Conservation (phyloP, 2,888 invertebrate species). For the Catotricha subobsoleta region DNA sequence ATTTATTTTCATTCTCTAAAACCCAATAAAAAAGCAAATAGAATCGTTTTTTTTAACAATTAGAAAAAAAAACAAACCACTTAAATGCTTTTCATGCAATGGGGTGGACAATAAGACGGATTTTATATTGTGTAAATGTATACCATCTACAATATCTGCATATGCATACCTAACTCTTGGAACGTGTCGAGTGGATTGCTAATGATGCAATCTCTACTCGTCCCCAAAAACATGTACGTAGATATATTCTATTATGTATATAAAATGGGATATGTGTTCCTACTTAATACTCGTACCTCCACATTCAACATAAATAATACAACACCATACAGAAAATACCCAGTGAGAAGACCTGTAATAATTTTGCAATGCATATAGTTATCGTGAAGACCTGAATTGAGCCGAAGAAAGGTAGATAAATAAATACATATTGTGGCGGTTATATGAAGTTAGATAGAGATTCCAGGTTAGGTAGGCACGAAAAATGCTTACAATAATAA, state of each 20-base stretch:
- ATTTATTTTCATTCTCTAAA: too few species aligned
- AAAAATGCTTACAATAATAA: too few species aligned
- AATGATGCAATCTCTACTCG: conserved; percentile 7
- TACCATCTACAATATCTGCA: too few species aligned
- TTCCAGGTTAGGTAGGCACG: too few species aligned
- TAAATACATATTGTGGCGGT: not conserved
- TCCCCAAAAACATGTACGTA: too few species aligned
- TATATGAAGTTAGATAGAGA: conserved; percentile 1
- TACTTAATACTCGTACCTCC: not conserved
- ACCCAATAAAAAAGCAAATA: too few species aligned
- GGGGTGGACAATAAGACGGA: conserved; percentile 5
- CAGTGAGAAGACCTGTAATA: too few species aligned
- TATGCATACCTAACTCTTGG: too few species aligned
- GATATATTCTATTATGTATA: not conserved
- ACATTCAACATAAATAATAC: not conserved
- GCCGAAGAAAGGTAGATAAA: conserved; percentile 6
- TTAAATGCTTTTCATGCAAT: too few species aligned
- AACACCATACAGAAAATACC: not conserved
- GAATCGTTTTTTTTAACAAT: too few species aligned
- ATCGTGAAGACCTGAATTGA: conserved; percentile 4
- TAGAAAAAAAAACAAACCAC: too few species aligned
- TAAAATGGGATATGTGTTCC: not conserved
- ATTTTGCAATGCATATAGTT: conserved; percentile 4
- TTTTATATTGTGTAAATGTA: not conserved
- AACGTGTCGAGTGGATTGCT: conserved; percentile 9